Base-by-base conservation (phyloP, 2,113 vertebrate species). In the Cynopterus brachyotis region DNA sequence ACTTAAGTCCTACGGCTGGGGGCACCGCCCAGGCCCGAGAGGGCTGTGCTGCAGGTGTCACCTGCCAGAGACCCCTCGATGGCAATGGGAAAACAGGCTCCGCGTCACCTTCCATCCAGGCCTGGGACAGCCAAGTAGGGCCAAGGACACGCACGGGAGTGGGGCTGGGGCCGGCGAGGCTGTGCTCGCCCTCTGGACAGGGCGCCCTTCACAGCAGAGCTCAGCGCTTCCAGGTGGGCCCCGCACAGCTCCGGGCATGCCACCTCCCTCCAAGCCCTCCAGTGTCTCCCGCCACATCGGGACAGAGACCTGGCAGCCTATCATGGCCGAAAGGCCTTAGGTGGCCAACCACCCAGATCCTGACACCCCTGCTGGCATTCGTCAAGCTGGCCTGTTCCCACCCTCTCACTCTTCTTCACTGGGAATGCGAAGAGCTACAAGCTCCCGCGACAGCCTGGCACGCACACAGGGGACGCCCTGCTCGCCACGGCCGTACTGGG, bases 321-420 rank as follows among this genome's bases (percentile, higher is more conserved):
- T 9, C 28, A 11, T 3, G 28, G 24, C 37, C 67, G 6, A 53
- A 62, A 81, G 11, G 30, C 20, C 2, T 64, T 11, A 75, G 30
- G 78, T 17, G 42, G 78, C 12, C 59, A 11, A 60, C 50, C 12
- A 13, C 1, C 9, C 3, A 9, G 3, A 35, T 1, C 4, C 9
- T 28, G 35, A 53, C 5, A 13, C 4, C 24, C 24, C 0, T 1
- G 2, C 28, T 20, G 28, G 8, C 2, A 22, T 10, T 59, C 24
- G 1, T 5, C 10, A 19, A 20, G 45, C 2, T 4, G 5, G 45
- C 35, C 80, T 4, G 2, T 0, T 5, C 26, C n/a, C 22, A 12
- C 40, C 9, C 4, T 5, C 50, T 8, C 64, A 7, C 4, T 28
- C 85, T 47, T 12, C 66, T 72, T 32, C 24, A 4, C 47, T 1